Conservation (phyloP, 2,797 vertebrate species). For the Steatocranus sp. region DNA sequence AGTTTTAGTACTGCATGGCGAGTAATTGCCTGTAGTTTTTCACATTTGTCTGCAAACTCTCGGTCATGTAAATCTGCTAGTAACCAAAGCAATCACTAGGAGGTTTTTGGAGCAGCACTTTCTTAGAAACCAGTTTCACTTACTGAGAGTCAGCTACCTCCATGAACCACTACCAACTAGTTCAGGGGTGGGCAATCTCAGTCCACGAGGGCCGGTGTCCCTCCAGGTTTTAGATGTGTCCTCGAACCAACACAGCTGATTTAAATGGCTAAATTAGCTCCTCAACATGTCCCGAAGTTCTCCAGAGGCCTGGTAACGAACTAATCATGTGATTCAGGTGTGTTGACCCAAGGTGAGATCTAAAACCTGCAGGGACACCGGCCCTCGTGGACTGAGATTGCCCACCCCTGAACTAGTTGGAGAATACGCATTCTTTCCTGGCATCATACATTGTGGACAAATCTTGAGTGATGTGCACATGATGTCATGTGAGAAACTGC, state of each 20-base stretch:
- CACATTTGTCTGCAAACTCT: background rate
- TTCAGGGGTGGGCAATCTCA: no score
- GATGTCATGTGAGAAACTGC: background rate
- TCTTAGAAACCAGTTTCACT: background rate
- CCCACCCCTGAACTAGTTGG: background rate
- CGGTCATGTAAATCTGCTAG: background rate
- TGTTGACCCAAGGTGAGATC: no score
- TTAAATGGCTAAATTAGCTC: no score
- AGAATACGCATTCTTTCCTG: background rate
- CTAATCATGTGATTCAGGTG: no score
- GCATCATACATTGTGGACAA: background rate
- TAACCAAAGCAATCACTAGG: background rate
- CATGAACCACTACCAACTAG: background rate
- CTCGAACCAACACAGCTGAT: no score
- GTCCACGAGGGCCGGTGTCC: no score
- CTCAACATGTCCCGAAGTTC: no score
- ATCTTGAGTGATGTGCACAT: background rate
- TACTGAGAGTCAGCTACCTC: background rate
- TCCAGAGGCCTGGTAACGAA: no score
- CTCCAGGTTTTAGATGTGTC: no score
- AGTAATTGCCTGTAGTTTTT: background rate
- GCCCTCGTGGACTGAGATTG: no score
- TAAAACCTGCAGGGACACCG: no score
- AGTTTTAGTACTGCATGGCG: background rate
- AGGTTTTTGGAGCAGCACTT: background rate